Evolutionary conservation across 2,113 vertebrate species (phyloP).

Genomic region (Epinephelus fuscoguttatus): DNA sequence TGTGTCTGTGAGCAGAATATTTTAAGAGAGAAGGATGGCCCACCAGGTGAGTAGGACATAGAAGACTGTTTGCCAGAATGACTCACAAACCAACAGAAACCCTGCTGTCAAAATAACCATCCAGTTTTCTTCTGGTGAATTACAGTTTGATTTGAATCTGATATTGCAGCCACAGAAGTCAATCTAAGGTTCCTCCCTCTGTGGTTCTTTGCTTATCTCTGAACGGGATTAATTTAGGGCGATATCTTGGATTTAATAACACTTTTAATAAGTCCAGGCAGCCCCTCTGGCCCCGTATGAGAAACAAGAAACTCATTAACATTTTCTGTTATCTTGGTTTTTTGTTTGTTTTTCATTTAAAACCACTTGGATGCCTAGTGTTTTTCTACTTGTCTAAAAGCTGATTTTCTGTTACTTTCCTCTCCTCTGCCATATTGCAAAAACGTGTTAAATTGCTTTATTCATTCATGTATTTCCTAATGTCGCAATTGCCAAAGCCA

Average conservation of each 20-base stretch:
- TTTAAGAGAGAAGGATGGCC: background rate
- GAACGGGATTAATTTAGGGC: background rate
- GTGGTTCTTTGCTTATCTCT: background rate
- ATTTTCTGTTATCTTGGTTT: background rate
- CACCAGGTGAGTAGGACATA: background rate
- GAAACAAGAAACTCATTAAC: background rate
- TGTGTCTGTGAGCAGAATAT: constrained; percentile 31
- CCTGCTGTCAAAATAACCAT: background rate
- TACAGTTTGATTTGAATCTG: background rate
- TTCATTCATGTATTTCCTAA: background rate
- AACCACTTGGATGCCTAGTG: background rate
- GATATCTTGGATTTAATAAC: background rate
- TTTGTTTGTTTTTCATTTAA: background rate
- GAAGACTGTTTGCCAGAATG: background rate
- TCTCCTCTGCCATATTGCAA: background rate
- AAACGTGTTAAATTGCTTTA: background rate
- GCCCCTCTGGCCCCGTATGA: background rate
- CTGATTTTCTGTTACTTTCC: background rate
- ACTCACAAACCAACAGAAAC: background rate
- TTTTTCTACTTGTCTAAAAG: background rate
- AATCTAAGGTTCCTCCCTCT: background rate
- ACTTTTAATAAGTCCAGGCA: background rate
- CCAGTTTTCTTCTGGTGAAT: background rate
- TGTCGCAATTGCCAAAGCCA: background rate
- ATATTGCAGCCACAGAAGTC: background rate